Evolutionary conservation across 2,888 invertebrate species (phyloP), one percentile per base, ranked within the genome.

Genomic region (Opisthograptis luteolata): DNA sequence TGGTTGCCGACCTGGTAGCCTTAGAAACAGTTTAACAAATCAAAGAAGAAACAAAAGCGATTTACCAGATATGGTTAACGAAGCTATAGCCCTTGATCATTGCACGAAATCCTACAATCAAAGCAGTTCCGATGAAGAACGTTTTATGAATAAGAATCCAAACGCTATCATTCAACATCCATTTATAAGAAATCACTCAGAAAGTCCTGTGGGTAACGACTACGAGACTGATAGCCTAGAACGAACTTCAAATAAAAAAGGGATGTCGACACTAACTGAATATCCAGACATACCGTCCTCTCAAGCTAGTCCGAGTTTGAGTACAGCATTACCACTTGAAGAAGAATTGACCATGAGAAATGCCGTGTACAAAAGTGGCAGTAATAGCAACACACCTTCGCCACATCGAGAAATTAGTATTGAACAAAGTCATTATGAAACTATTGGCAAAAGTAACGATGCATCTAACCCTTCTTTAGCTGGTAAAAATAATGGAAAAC

Each of bases 301-400:
- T 3, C 95, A 95, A 66, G 93, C 95, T 0, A 95, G 95, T 67
- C 95, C 95, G 2, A 94, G 94, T 56, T 77, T 95, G 47, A 95
- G 95, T 59, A 92, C 93, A 1, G 95, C 95, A 0, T 76, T 96
- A 43, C 96, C 96, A 0, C 87, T 96, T 73, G 95, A 96, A 70
- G 96, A 96, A 86, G 96, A 96, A 77, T 84, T 96, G 59, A 96
- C 95, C 14, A 95, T 96, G 91, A 91, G 93, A 64, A 95, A 96
- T 70, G 94, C 95, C 2, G 92, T 96, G 1, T 94, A 95, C 56
- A 94, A 94, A 75, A 86, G 90, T 0, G 93, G 92, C 15, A 92
- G 92, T 48, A 92, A 92, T 1, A 91, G 90, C 49, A 83, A 81
- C 34, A 89, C 90, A 5, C 87, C 90, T 13, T 88, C 90, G 7